Conservation (phyloP, 92 coral and sea anemone genomes). For the Porites cylindrica region DNA sequence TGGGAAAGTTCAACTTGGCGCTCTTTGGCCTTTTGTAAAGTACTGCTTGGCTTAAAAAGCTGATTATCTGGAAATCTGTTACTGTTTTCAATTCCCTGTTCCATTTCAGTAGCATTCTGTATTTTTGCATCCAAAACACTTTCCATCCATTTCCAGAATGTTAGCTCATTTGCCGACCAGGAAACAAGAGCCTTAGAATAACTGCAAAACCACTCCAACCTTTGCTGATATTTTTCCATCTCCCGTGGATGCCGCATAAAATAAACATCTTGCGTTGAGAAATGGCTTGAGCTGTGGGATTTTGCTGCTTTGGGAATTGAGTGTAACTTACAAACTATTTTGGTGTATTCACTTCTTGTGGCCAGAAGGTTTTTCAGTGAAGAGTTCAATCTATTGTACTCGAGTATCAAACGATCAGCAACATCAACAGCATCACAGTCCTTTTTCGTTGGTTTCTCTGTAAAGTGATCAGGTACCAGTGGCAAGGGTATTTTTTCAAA, state of each 20-base stretch:
- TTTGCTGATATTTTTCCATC: conserved; percentile 63
- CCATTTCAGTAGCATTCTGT: conserved; percentile 1
- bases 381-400: conserved; percentile 75
- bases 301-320: conserved; percentile 29
- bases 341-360: conserved; percentile 66
- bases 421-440: not conserved
- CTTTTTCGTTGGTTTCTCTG: not conserved
- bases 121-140: conserved; percentile 76
- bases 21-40: conserved; percentile 71
- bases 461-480: not conserved
- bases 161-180: conserved; percentile 66
- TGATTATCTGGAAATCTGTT: conserved; percentile 1
- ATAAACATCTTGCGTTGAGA: conserved; percentile 84
- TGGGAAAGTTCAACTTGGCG: conserved; percentile 77
- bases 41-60: conserved; percentile 56
- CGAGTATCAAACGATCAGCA: conserved; percentile 45
- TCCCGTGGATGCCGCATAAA: conserved; percentile 77
- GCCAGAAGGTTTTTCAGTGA: conserved; percentile 75
- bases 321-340: conserved; percentile 73
- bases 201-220: conserved; percentile 61
- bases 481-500: conserved; percentile 32
- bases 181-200: conserved; percentile 72
- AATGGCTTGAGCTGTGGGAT: conserved; percentile 55
- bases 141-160: conserved; percentile 97
- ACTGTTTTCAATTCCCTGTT: conserved; percentile 29